Conservation (phyloP, 2,888 invertebrate species). For the Mellilla xanthometata region DNA sequence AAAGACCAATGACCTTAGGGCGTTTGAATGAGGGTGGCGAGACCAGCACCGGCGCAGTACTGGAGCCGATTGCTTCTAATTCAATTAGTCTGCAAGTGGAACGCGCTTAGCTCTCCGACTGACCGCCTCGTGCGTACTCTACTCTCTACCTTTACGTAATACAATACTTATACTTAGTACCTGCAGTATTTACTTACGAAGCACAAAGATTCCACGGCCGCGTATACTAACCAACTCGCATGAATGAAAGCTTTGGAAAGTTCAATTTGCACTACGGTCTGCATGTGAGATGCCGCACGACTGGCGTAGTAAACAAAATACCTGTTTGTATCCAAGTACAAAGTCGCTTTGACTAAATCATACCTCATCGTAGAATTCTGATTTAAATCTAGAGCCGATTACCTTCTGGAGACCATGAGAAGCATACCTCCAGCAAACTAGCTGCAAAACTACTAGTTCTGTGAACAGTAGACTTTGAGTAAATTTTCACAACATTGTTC, state of each 20-base stretch:
- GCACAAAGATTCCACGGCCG: constrained; percentile 25
- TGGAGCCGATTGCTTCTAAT: constrained; percentile 72
- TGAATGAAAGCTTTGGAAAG: constrained; percentile 31
- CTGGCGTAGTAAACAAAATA: too few species aligned
- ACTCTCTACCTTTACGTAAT: constrained; percentile 43
- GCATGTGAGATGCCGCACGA: constrained; percentile 1
- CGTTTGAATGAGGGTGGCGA: constrained; percentile 45
- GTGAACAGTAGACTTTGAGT: too few species aligned
- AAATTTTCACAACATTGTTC: too few species aligned
- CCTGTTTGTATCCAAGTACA: too few species aligned
- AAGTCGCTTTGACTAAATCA: too few species aligned
- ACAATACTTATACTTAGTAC: constrained; percentile 9
- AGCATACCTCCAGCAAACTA: too few species aligned
- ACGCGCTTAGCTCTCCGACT: constrained; percentile 46
- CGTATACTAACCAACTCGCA: constrained; percentile 20
- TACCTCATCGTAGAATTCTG: too few species aligned
- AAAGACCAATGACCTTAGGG: constrained; percentile 54
- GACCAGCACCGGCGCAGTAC: constrained; percentile 39
- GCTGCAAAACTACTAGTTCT: too few species aligned
- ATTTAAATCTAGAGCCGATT: too few species aligned
- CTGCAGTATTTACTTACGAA: constrained; percentile 39
- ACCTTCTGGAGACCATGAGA: too few species aligned
- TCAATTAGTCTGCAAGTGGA: constrained; percentile 74
- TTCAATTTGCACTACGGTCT: constrained; percentile 17
- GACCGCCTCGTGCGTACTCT: constrained; percentile 43